Evolutionary conservation across 2,113 vertebrate species (phyloP).

Genomic region (Nothoprocta perdicaria): DNA sequence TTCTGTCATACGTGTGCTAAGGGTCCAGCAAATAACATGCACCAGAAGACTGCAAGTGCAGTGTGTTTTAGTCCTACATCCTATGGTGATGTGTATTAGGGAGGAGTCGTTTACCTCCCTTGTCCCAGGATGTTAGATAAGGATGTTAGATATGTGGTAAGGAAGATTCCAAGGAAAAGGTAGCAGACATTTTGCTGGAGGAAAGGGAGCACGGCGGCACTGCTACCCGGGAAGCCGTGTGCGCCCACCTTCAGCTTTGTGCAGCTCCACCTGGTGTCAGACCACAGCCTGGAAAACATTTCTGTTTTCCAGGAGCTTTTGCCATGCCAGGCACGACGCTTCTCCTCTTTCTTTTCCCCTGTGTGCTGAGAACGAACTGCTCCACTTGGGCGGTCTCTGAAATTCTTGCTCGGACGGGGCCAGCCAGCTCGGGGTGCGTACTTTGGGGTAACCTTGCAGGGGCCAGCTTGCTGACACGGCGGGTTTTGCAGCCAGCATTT

Average conservation of each 20-base stretch:
- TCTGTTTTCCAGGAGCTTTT: neutral
- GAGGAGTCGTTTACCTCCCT: neutral
- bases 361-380: neutral
- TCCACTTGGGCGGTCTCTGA: neutral
- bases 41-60: neutral
- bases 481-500: neutral
- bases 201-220: accelerated
- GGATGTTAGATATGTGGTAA: accelerated
- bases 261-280: neutral
- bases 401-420: neutral
- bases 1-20: neutral
- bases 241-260: accelerated
- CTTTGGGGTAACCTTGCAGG: too few relatives aligned
- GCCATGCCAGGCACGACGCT: neutral
- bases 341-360: too few relatives aligned
- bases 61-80: too few relatives aligned
- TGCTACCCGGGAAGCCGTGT: accelerated
- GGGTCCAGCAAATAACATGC: neutral
- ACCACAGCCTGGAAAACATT: neutral
- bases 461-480: neutral
- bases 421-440: too few relatives aligned
- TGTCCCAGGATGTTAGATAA: too few relatives aligned
- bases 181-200: accelerated
- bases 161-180: accelerated
- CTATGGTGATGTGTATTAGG: neutral